phyloP scores from a whole-genome alignment of 53 echinoderm and acorn worm species.

The Hippasteria phrygiana region DNA sequence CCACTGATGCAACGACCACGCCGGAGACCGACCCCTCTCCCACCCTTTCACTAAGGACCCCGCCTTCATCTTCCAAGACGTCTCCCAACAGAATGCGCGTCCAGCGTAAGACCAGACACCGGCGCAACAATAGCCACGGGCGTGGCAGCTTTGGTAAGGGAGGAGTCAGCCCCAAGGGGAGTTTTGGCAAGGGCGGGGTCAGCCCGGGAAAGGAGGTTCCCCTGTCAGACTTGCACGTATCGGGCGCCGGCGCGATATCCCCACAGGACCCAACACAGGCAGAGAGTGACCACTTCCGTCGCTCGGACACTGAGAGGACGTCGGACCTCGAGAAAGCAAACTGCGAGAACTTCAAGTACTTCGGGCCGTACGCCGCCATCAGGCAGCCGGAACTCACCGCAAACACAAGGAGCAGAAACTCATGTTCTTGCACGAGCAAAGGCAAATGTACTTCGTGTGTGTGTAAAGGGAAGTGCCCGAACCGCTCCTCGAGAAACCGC shows the following conservation, averaged over 20 bases:
- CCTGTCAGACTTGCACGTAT: slow-evolving; percentile 53
- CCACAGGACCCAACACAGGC: slow-evolving; percentile 37
- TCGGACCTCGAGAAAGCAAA: slow-evolving; percentile 53
- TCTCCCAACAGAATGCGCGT: slow-evolving; percentile 71
- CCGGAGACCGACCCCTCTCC: slow-evolving; percentile 74
- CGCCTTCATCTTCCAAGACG: slow-evolving; percentile 59
- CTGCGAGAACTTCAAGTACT: slow-evolving; percentile 76
- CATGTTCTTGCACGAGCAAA: slow-evolving; percentile 47
- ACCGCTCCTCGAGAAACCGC: slow-evolving; percentile 11
- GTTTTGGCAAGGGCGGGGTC: slow-evolving; percentile 54
- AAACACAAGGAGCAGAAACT: slow-evolving; percentile 34
- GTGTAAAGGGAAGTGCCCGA: slow-evolving; percentile 44
- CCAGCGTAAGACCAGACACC: slow-evolving; percentile 84
- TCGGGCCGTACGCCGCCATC: slow-evolving; percentile 75
- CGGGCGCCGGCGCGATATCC: slow-evolving; percentile 44
- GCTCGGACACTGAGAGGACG: slow-evolving; percentile 66
- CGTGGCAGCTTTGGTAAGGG: slow-evolving; percentile 82
- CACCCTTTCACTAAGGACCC: slow-evolving; percentile 43
- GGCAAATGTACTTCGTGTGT: slow-evolving; percentile 15
- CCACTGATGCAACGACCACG: slow-evolving; percentile 79
- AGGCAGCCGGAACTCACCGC: slow-evolving; percentile 69
- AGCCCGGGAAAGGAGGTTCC: slow-evolving; percentile 68
- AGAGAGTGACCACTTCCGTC: slow-evolving; percentile 41
- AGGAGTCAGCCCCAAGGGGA: slow-evolving; percentile 69
- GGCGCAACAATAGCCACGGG: slow-evolving; percentile 94